These are phyloP conservation scores for Pristis pectinata DNA, from an alignment of 2,797 vertebrate genomes.

Conservation along the genomic window DNA sequence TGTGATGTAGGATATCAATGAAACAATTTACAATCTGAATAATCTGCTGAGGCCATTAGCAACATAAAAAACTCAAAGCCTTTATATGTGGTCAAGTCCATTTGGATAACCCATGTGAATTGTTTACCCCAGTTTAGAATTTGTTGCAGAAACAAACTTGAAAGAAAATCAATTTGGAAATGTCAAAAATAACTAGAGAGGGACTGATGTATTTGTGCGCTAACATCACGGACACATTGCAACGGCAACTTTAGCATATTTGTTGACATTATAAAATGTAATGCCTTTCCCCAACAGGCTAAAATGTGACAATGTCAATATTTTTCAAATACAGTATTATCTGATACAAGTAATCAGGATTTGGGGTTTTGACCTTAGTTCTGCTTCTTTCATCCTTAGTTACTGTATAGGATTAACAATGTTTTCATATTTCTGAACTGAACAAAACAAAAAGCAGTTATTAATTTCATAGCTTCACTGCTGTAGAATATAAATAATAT, in stretches of 20 bases:
- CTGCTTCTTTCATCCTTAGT: neutral
- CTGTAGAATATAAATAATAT: neutral
- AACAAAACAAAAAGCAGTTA: neutral
- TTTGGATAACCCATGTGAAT: neutral
- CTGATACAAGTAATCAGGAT: neutral
- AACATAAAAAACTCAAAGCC: neutral
- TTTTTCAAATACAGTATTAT: neutral
- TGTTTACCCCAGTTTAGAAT: neutral
- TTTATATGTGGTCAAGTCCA: neutral
- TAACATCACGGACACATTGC: neutral
- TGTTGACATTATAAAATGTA: neutral
- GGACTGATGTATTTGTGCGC: neutral
- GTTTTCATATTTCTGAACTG: neutral
- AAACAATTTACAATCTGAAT: neutral
- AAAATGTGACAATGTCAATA: neutral
- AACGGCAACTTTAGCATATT: slow-evolving; percentile 3
- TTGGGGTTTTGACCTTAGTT: neutral
- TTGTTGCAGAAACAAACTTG: neutral
- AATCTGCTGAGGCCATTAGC: neutral
- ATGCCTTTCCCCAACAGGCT: neutral
- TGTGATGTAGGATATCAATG: neutral
- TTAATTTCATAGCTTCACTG: neutral
- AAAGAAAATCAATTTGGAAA: neutral
- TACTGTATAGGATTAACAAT: neutral
- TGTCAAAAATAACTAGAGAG: neutral